Percentiles rank a stretch among this genome's conserved stretches.
Evolutionary conservation across 2,113 vertebrate genomes (phyloP).

Genomic region (Cinclus cinclus): DNA sequence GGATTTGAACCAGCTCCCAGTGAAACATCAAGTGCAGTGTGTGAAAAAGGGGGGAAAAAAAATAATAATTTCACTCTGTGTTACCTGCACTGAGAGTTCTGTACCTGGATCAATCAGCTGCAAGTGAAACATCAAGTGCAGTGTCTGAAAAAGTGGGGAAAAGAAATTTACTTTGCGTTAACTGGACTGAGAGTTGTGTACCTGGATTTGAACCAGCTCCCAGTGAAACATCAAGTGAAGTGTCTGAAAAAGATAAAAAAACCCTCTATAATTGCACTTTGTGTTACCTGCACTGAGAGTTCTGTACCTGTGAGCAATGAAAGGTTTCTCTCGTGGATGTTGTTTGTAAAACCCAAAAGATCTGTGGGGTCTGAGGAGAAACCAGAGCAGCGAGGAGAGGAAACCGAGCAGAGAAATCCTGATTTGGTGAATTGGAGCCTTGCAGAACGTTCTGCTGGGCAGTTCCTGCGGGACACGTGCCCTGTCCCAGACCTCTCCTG

Average conservation of each 20-base stretch:
- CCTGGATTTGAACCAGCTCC: constrained; percentile 24
- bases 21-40: background rate
- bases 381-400: background rate
- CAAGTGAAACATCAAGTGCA: too few species aligned
- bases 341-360: background rate
- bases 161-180: too few species aligned
- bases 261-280: too few species aligned
- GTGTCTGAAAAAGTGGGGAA: too few species aligned
- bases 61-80: background rate
- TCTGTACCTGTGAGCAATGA: background rate
- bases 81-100: background rate
- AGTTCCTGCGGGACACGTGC: background rate
- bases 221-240: background rate
- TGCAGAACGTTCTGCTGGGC: background rate
- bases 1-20: background rate
- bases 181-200: background rate
- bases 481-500: background rate
- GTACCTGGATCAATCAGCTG: too few species aligned
- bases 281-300: background rate
- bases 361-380: background rate
- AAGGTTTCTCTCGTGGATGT: background rate
- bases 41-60: background rate
- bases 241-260: too few species aligned
- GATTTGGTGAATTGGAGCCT: background rate
- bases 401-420: background rate